A percentile compares a stretch with the other conserved stretches of the same genome.
Evolutionary conservation across 2,797 vertebrate species (phyloP).

Genomic region (Garrulus glandarius): DNA sequence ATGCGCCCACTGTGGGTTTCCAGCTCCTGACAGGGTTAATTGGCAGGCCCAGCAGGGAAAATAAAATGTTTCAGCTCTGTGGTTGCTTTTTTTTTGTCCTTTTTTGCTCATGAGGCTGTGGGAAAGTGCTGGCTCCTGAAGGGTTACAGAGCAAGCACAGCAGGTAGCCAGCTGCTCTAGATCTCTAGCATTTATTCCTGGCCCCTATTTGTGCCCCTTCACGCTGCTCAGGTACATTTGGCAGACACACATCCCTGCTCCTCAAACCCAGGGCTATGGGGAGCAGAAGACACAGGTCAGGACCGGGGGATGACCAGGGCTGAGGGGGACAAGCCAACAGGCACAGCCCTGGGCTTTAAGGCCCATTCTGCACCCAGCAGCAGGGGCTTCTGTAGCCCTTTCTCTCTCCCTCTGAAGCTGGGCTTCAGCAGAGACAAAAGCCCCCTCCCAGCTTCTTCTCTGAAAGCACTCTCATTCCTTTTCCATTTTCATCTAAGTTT

Average conservation of each 20-base stretch:
- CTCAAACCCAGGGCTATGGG: rapidly evolving
- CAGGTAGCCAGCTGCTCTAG: constrained; percentile 31
- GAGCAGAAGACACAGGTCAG: background rate
- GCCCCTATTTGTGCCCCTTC: background rate
- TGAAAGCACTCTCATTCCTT: background rate
- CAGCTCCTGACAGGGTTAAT: constrained; percentile 58
- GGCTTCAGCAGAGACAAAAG: background rate
- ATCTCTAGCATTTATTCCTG: background rate
- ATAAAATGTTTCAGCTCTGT: constrained; percentile 29
- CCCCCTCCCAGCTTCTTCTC: background rate
- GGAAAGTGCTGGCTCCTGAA: background rate
- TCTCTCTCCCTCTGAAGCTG: background rate
- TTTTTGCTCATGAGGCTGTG: constrained; percentile 7
- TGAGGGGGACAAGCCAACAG: rapidly evolving
- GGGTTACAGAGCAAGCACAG: constrained; percentile 31
- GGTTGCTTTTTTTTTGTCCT: background rate
- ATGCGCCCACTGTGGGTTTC: constrained; percentile 3
- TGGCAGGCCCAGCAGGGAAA: constrained; percentile 40
- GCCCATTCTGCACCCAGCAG: background rate
- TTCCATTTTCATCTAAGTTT: constrained; percentile 28
- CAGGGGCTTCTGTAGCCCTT: background rate
- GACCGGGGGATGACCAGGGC: background rate
- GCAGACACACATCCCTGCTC: background rate
- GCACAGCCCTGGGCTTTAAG: background rate
- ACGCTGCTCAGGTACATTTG: background rate